Base-by-base conservation (phyloP, 2,797 vertebrate genomes). In the Euphonia xanthogaster region DNA sequence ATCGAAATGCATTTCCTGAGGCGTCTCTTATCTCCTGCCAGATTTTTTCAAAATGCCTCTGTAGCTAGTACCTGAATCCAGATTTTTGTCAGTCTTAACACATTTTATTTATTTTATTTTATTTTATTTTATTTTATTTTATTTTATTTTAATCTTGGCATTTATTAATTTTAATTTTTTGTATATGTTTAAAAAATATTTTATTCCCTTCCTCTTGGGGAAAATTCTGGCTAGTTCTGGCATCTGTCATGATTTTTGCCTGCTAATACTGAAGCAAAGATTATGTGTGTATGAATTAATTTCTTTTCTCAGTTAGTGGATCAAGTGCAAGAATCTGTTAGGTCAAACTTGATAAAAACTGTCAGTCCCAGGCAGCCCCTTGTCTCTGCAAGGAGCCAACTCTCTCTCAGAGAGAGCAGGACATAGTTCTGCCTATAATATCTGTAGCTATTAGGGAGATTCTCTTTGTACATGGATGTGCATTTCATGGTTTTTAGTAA, bases 391-490 rank as follows among this genome's bases (percentile, higher is more conserved):
- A 58, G 42, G 24, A 81, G 61, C 20, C 76, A 53, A 0, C 30
- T 40, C 51, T 40, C 12, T 40, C 66, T 81, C 30, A 8, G 28
- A 33, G 42, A 40, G 48, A 45, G 39, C 30, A 55, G 45, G 12
- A 2, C 3, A 12, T 23, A 19, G n/a, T 51, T 73, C 40, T 82
- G 30, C 24, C 60, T 53, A 5, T n/a, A 6, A 23, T 51, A 4
- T 28, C 39, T 53, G 24, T 39, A 28, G 40, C 1, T 67, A 4
- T 28, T 19, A 27, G 12, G 23, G 40, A 60, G 28, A n/a, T 39
- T 71, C 16, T 81, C 28, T 71, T 24, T 47, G 12, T 40, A 20
- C 1, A 0, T 37, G 53, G 14, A 3, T 15, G 53, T 7, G 1
- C 6, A 7, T 78, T 61, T 84, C 18, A 6, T 58, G 44, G 3